Percentiles rank a stretch among this genome's conserved stretches.
Conservation (phyloP, 2,888 invertebrate genomes). For the Boloria euphrosyne region DNA sequence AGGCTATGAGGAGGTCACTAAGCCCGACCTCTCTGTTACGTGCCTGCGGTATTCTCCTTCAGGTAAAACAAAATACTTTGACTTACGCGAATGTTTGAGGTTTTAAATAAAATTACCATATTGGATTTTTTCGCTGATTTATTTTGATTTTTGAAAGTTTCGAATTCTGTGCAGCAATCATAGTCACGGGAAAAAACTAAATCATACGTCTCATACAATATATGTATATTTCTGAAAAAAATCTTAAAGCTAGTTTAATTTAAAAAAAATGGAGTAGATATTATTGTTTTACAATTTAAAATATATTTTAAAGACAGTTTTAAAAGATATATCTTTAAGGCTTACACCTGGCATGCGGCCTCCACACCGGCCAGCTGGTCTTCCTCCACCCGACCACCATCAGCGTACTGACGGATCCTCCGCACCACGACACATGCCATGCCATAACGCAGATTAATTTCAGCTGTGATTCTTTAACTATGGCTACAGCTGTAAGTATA, state of each 20-base stretch:
- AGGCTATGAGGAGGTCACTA: constrained; percentile 50
- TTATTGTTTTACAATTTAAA: too few species aligned
- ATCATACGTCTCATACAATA: too few species aligned
- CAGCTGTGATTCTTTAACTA: constrained; percentile 75
- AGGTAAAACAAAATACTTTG: constrained; percentile 58
- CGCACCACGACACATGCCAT: constrained; percentile 69
- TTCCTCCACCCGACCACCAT: constrained; percentile 83
- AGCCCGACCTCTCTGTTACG: constrained; percentile 60
- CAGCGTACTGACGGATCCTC: constrained; percentile 64
- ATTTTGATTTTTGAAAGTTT: too few species aligned
- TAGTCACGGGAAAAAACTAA: too few species aligned
- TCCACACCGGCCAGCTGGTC: constrained; percentile 82
- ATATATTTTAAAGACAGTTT: too few species aligned
- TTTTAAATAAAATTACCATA: too few species aligned
- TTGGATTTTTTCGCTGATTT: too few species aligned
- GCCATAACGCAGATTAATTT: constrained; percentile 79
- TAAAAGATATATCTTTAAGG: constrained; percentile 59
- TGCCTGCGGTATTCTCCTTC: constrained; percentile 81
- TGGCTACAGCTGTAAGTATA: constrained; percentile 81
- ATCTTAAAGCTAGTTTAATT: too few species aligned
- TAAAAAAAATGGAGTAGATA: too few species aligned
- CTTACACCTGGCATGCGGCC: constrained; percentile 81
- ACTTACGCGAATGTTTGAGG: too few species aligned
- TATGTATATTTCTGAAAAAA: too few species aligned
- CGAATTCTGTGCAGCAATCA: too few species aligned